Percentiles rank a stretch among this genome's conserved stretches.
Evolutionary conservation across 2,888 invertebrate species (phyloP).

Genomic region (Tipula confusa): DNA sequence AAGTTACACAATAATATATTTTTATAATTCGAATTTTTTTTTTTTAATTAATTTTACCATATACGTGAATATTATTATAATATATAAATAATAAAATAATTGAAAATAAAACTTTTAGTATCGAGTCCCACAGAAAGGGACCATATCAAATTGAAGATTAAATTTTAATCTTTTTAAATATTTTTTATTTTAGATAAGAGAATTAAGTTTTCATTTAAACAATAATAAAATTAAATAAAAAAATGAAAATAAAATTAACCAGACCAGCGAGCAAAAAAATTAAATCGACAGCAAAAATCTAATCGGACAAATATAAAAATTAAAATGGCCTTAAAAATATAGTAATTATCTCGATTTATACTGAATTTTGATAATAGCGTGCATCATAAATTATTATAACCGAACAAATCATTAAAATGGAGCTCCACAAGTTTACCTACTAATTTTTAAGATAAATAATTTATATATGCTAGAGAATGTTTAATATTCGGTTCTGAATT

Average conservation of each 20-base stretch:
- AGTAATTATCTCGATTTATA: background rate
- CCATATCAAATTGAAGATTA: conserved; percentile 7
- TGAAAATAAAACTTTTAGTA: background rate
- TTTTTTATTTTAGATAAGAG: background rate
- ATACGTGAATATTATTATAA: background rate
- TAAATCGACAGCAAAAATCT: background rate
- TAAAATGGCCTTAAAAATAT: conserved; percentile 10
- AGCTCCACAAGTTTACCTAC: background rate
- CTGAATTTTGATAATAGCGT: background rate
- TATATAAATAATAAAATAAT: background rate
- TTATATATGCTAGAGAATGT: background rate
- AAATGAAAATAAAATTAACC: conserved; percentile 3
- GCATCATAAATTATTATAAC: background rate
- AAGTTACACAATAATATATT: background rate
- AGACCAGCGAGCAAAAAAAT: background rate
- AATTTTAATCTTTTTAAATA: background rate
- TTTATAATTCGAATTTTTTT: background rate
- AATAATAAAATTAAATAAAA: background rate
- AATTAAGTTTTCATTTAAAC: background rate
- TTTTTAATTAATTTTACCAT: background rate
- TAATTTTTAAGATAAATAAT: background rate
- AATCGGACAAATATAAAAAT: background rate
- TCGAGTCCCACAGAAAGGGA: background rate
- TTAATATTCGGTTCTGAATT: background rate
- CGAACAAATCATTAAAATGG: background rate